Conservation (phyloP, 2,888 invertebrate species). For the Steinernema scapterisci region DNA sequence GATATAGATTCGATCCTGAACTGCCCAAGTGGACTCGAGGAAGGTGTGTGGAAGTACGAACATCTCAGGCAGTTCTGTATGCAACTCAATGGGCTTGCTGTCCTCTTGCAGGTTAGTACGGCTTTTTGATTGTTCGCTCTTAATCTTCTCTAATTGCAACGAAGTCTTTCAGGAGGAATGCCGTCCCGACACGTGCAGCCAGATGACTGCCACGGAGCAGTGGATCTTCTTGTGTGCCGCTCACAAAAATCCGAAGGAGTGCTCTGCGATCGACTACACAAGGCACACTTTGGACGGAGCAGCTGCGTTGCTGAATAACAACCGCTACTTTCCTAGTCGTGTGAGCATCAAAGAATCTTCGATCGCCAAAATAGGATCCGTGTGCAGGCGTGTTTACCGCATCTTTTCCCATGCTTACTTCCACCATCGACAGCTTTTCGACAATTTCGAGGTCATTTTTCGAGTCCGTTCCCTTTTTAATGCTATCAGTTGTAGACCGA, state of each 20-base stretch:
- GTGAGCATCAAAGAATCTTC: slow-evolving; percentile 99
- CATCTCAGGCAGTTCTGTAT: slow-evolving; percentile 98
- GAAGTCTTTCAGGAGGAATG: slow-evolving; percentile 78
- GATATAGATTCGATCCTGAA: slow-evolving; percentile 91
- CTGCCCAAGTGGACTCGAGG: slow-evolving; percentile 77
- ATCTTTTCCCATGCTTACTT: slow-evolving; percentile 99
- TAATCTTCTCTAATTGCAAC: too few species aligned
- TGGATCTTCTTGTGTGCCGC: slow-evolving; percentile 99
- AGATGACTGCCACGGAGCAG: slow-evolving; percentile 99
- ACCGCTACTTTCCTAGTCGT: slow-evolving; percentile 99
- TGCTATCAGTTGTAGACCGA: slow-evolving; percentile 74
- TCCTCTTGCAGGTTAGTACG: slow-evolving; percentile 79
- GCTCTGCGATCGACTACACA: slow-evolving; percentile 98
- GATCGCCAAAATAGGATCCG: slow-evolving; percentile 92
- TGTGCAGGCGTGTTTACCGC: slow-evolving; percentile 95
- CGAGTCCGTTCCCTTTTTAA: not conserved
- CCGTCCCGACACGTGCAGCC: slow-evolving; percentile 92
- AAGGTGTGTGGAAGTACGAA: slow-evolving; percentile 97
- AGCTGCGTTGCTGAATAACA: slow-evolving; percentile 95
- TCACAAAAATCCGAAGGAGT: slow-evolving; percentile 99
- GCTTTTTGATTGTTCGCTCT: slow-evolving; percentile 15
- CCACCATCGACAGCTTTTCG: slow-evolving; percentile 93
- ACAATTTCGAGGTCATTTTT: slow-evolving; percentile 81
- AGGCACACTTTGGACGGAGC: slow-evolving; percentile 98
- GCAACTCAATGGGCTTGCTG: slow-evolving; percentile 97